A percentile compares a stretch with the other conserved stretches of the same genome.
Evolutionary conservation across 2,113 vertebrate species (phyloP).

Genomic region (Donacobius atricapilla): DNA sequence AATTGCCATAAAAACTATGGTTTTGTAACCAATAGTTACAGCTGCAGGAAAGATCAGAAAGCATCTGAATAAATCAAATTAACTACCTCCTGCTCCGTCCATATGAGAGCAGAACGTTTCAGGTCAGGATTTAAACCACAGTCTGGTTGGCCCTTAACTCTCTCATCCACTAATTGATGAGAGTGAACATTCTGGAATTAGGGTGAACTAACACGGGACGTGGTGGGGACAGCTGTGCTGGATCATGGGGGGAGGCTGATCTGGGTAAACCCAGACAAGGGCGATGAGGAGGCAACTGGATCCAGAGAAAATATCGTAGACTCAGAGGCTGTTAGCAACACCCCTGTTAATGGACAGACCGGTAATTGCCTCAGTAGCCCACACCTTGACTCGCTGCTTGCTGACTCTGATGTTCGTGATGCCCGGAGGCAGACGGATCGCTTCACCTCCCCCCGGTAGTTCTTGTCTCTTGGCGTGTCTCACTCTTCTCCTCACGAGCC

Average conservation of each 20-base stretch:
- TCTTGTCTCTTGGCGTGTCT: rapidly evolving
- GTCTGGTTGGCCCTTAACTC: background rate
- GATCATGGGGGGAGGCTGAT: background rate
- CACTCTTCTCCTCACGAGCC: background rate
- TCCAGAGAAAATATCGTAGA: background rate
- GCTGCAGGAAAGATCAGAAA: constrained; percentile 40
- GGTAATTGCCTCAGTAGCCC: no score
- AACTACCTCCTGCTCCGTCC: background rate
- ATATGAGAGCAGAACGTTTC: background rate
- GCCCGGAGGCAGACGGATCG: background rate
- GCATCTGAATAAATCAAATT: constrained; percentile 13
- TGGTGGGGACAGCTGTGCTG: rapidly evolving
- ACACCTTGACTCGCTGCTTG: background rate
- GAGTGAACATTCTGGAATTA: background rate
- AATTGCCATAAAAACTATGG: constrained; percentile 31
- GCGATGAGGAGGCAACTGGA: background rate
- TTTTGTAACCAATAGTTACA: constrained; percentile 49
- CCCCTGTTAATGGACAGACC: background rate
- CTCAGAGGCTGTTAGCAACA: background rate
- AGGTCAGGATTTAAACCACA: background rate
- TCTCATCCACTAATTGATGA: background rate
- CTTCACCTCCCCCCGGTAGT: background rate
- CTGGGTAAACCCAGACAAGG: background rate
- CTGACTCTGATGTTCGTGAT: background rate
- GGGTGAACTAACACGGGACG: rapidly evolving